A percentile compares a stretch with the other conserved stretches of the same genome.
phyloP scores from a whole-genome alignment of 2,113 vertebrate genomes.

The Rutilus rutilus region DNA sequence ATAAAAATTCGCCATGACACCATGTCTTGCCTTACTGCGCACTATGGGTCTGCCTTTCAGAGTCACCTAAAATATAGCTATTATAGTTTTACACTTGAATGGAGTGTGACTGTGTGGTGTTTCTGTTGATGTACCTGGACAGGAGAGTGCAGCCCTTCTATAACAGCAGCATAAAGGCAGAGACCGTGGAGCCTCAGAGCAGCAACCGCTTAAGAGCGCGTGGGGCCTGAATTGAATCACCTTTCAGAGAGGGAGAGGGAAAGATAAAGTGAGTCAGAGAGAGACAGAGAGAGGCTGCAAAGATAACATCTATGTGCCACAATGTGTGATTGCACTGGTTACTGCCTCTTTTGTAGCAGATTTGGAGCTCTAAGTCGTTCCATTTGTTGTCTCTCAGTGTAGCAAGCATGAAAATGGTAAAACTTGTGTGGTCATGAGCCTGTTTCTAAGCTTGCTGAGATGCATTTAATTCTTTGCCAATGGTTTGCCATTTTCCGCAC shows the following conservation, averaged over 20 bases:
- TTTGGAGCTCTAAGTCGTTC: constrained; percentile 4
- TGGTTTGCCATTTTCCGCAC: background rate
- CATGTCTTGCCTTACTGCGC: background rate
- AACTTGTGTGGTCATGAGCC: constrained; percentile 5
- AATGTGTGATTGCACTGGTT: constrained; percentile 16
- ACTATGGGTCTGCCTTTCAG: background rate
- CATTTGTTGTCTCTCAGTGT: background rate
- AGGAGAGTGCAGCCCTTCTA: constrained; percentile 5
- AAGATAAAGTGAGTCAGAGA: constrained; percentile 28
- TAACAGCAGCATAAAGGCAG: constrained; percentile 5
- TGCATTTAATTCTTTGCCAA: background rate
- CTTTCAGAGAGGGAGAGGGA: background rate
- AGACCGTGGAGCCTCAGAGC: background rate
- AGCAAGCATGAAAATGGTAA: background rate
- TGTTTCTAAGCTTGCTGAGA: background rate
- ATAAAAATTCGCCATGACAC: constrained; percentile 1
- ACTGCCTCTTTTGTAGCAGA: constrained; percentile 15
- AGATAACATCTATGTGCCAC: constrained; percentile 20
- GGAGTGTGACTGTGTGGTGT: background rate
- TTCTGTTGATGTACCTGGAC: constrained; percentile 13
- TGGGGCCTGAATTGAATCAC: constrained; percentile 15
- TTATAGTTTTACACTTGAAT: constrained; percentile 22
- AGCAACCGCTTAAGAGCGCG: constrained; percentile 6
- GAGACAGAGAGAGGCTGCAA: background rate
- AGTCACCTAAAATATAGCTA: constrained; percentile 14